Base-by-base conservation (phyloP, 35 echinoderm and acorn worm species). In the Holothuria glaberrima region DNA sequence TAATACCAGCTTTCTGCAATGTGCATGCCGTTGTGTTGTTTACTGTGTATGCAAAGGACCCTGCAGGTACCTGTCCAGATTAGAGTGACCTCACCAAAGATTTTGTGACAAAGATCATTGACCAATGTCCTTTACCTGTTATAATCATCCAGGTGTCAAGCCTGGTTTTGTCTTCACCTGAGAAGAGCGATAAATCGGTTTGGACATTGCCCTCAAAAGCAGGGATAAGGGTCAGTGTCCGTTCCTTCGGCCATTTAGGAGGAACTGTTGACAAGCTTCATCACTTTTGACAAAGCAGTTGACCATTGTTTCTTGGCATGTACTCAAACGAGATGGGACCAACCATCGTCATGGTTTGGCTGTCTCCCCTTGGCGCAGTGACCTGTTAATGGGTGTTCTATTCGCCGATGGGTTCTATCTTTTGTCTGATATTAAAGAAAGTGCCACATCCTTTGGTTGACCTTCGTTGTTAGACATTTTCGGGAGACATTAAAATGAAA, bases 361-460 rank as follows among this genome's bases (percentile, higher is more conserved):
- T 36, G 22, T 41, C 31, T 41, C 71, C 50, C 34, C 12, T 41
- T 12, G 19, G 71, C 71, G 34, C 17, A 38, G 14, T 75, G 71
- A 75, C 71, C 71, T 75, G 71, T 21, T 75, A 32, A 32, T 75
- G 71, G 71, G 71, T 75, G 71, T 75, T 33, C 71, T 75, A 17
- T 41, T 75, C 10, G 20, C 44, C 33, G 71, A 32, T 45, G 71
- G 31, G 71, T 35, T 35, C 9, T 75, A 31, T 41, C 71, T 75
- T 75, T 31, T 75, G 71, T 75, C 32, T 16, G 27, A 9, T 75
- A 38, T 75, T 41, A 75, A 75, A 34, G 21, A 9, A 41, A 54
- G 9, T 54, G 12, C 50, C 50, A 2, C 50, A 54, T 2, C 50
- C 50, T 54, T 54, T 54, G 50, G 50, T 54, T 54, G 50, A 54